A percentile compares a stretch with the other conserved stretches of the same genome.
phyloP scores from a whole-genome alignment of 2,797 vertebrate genomes.

The Prionace glauca region DNA sequence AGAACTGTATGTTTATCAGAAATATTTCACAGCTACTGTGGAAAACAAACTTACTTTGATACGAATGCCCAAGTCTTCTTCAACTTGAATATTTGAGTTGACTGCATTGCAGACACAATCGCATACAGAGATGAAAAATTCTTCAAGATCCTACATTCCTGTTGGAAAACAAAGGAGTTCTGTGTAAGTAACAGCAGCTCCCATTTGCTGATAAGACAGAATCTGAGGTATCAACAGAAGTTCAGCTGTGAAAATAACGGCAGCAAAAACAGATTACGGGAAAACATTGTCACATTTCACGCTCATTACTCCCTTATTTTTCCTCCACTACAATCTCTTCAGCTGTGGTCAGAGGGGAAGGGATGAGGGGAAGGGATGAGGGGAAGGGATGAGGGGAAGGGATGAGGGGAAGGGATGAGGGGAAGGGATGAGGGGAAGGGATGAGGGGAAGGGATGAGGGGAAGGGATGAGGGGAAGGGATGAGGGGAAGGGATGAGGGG shows the following conservation, averaged over 20 bases:
- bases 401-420: too few relatives aligned
- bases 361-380: too few relatives aligned
- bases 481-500: too few relatives aligned
- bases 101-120: slow-evolving; percentile 85
- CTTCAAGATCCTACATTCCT: slow-evolving; percentile 93
- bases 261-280: slow-evolving; percentile 45
- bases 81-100: slow-evolving; percentile 82
- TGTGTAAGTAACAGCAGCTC: slow-evolving; percentile 45
- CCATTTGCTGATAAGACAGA: neutral
- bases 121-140: slow-evolving; percentile 94
- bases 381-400: too few relatives aligned
- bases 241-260: slow-evolving; percentile 57
- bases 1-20: neutral
- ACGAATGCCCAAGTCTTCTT: slow-evolving; percentile 81
- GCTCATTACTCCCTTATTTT: slow-evolving; percentile 51
- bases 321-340: neutral
- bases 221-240: slow-evolving; percentile 43
- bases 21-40: neutral
- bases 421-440: too few relatives aligned
- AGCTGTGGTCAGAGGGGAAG: neutral
- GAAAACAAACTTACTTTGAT: slow-evolving; percentile 71
- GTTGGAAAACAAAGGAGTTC: slow-evolving; percentile 52
- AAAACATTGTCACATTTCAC: slow-evolving; percentile 44
- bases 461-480: too few relatives aligned
- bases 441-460: too few relatives aligned